Evolutionary conservation across 2,888 invertebrate genomes (phyloP).

Genomic region (Metacarcinus magister): DNA sequence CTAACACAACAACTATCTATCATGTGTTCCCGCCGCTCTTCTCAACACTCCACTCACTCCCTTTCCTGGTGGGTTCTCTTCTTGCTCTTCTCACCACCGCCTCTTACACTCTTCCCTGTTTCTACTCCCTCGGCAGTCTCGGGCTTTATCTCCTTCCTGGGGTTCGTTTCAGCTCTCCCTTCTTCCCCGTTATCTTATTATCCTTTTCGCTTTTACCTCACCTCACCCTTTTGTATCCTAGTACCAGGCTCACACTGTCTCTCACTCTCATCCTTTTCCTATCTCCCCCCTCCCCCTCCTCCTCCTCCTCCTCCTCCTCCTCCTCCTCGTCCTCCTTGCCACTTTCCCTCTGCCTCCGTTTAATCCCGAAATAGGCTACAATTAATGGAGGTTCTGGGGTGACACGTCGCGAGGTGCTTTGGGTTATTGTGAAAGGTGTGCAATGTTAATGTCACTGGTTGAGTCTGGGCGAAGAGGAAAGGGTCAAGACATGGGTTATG

Average conservation of each 20-base stretch:
- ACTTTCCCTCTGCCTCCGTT: background rate
- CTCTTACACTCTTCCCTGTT: background rate
- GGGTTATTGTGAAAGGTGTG: background rate
- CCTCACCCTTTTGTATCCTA: background rate
- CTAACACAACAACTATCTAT: background rate
- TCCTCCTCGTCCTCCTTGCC: background rate
- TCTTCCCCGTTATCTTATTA: slow-evolving; percentile 36
- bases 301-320: background rate
- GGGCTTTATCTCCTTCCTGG: background rate
- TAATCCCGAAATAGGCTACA: slow-evolving; percentile 5
- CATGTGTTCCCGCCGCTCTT: background rate
- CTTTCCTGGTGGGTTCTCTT: background rate
- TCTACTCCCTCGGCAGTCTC: background rate
- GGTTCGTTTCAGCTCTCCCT: slow-evolving; percentile 33
- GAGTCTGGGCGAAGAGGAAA: background rate
- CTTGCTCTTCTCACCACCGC: background rate
- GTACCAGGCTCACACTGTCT: background rate
- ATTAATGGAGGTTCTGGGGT: background rate
- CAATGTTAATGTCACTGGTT: background rate
- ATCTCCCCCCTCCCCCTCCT: background rate
- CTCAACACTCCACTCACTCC: background rate
- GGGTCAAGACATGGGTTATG: background rate
- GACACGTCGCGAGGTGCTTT: background rate
- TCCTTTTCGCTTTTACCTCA: slow-evolving; percentile 30
- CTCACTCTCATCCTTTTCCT: background rate